Percentiles rank a stretch among this genome's conserved stretches.
phyloP scores from a whole-genome alignment of 2,888 invertebrate species.

The Erebia palarica region DNA sequence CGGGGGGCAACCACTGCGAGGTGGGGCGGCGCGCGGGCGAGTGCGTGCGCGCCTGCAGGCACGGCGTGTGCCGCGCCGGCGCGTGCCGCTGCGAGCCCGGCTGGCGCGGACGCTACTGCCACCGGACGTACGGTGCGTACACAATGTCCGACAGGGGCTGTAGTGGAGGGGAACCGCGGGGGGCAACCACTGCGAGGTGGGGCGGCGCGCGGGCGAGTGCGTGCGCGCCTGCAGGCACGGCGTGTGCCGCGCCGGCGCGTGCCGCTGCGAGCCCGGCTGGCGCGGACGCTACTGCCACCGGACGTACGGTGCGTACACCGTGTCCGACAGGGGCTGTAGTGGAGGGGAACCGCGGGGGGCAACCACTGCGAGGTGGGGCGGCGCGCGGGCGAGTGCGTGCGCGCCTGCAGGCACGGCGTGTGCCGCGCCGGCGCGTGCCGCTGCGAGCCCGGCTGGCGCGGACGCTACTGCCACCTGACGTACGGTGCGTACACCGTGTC shows the following conservation, averaged over 20 bases:
- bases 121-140: conserved; percentile 84
- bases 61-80: conserved; percentile 88
- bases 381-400: conserved; percentile 87
- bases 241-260: conserved; percentile 84
- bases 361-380: no score
- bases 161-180: no score
- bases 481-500: conserved; percentile 60
- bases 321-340: not conserved
- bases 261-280: conserved; percentile 86
- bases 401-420: conserved; percentile 89
- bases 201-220: conserved; percentile 88
- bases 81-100: conserved; percentile 80
- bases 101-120: conserved; percentile 91
- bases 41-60: conserved; percentile 88
- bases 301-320: conserved; percentile 76
- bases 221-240: conserved; percentile 90
- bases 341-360: no score
- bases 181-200: no score
- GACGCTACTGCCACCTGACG: conserved; percentile 90
- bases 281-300: conserved; percentile 91
- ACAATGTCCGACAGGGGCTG: not conserved
- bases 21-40: conserved; percentile 87
- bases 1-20: no score
- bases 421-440: conserved; percentile 80
- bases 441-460: conserved; percentile 89